phyloP scores from a whole-genome alignment of 2,888 invertebrate genomes.

The Danaus chrysippus region DNA sequence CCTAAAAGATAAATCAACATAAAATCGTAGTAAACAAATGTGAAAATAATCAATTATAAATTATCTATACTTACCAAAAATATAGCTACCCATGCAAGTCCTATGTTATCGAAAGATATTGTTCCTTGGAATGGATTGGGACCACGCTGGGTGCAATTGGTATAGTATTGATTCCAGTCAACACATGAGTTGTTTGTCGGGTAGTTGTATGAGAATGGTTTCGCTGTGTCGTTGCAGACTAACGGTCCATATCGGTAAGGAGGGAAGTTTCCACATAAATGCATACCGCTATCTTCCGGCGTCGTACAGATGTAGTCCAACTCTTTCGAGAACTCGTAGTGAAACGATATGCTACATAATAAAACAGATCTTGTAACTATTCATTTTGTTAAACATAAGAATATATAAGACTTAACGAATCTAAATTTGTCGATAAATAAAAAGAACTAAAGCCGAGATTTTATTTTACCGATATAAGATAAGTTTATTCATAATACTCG shows the following conservation, averaged over 20 bases:
- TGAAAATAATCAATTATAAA: not conserved
- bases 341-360: slow-evolving; percentile 82
- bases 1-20: slow-evolving; percentile 77
- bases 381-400: not conserved
- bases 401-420: no score
- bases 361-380: slow-evolving; percentile 15
- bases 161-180: slow-evolving; percentile 99
- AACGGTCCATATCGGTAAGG: slow-evolving; percentile 85
- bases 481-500: no score
- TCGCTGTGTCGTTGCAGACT: slow-evolving; percentile 87
- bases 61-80: slow-evolving; percentile 90
- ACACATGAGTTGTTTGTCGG: slow-evolving; percentile 90
- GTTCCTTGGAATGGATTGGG: slow-evolving; percentile 99
- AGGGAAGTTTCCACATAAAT: slow-evolving; percentile 91
- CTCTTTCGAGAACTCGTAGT: slow-evolving; percentile 92
- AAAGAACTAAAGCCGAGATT: no score
- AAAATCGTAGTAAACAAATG: slow-evolving; percentile 11
- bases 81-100: slow-evolving; percentile 99
- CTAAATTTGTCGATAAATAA: no score
- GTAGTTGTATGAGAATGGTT: slow-evolving; percentile 78
- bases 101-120: slow-evolving; percentile 99
- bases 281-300: slow-evolving; percentile 96
- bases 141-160: slow-evolving; percentile 93
- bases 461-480: no score
- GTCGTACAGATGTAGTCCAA: slow-evolving; percentile 98